phyloP scores from a whole-genome alignment of 2,113 vertebrate species.

The Psammodynastes pulverulentus region DNA sequence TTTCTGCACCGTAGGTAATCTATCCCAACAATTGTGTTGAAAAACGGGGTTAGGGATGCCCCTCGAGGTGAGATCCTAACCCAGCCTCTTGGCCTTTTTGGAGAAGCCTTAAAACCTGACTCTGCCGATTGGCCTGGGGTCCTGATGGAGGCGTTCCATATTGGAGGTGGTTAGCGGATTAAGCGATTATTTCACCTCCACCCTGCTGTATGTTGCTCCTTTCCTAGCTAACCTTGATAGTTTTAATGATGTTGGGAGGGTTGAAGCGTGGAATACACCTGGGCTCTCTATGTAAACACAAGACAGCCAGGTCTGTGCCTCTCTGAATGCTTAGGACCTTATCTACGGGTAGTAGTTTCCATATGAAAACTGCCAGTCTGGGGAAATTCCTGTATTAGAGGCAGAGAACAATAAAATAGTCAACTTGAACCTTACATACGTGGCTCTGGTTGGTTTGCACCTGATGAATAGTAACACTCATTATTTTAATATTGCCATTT shows the following conservation, averaged over 20 bases:
- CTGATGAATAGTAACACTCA: neutral
- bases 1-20: slow-evolving; percentile 83
- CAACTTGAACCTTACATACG: neutral
- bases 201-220: neutral
- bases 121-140: neutral
- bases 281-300: neutral
- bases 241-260: neutral
- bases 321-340: neutral
- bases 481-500: neutral
- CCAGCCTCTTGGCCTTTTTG: neutral
- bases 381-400: neutral
- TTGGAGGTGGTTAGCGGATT: neutral
- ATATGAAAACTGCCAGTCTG: neutral
- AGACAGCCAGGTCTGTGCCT: neutral
- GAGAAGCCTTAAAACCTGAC: neutral
- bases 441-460: neutral
- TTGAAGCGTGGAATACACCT: neutral
- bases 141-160: neutral
- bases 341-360: neutral
- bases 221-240: neutral
- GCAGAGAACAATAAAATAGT: neutral
- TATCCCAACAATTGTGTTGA: neutral
- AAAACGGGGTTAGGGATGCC: neutral
- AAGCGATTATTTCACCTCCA: neutral
- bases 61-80: fast-evolving